Conservation (phyloP, 2,113 vertebrate genomes). For the Prunella himalayana region DNA sequence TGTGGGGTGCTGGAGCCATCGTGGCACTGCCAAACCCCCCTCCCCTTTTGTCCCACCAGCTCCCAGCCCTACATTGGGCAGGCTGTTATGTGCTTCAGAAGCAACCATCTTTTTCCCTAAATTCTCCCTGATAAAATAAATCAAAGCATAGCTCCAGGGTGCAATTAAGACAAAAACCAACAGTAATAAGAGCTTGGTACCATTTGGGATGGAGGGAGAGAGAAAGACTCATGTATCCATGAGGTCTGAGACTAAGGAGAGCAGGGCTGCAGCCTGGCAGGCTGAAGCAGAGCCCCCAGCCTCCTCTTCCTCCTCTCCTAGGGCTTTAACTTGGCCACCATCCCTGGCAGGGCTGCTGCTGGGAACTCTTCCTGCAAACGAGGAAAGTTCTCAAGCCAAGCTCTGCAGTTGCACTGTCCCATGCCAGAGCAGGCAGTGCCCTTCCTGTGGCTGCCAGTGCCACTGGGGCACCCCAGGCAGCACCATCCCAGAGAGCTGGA, state of each 20-base stretch:
- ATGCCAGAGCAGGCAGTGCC: neutral
- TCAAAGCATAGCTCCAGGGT: neutral
- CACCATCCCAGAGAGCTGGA: accelerated
- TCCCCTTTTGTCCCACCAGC: neutral
- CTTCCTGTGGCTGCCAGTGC: accelerated
- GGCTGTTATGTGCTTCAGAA: neutral
- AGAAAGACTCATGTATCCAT: neutral
- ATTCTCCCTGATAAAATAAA: neutral
- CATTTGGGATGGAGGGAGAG: neutral
- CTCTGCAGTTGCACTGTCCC: neutral
- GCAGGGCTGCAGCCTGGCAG: neutral
- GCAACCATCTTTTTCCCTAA: neutral
- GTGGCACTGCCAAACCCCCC: neutral
- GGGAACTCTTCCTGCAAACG: accelerated
- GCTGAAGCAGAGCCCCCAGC: neutral
- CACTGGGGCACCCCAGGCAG: accelerated
- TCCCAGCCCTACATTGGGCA: neutral
- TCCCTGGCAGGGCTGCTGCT: neutral
- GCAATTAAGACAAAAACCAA: neutral
- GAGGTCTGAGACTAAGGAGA: neutral
- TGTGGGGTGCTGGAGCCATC: neutral
- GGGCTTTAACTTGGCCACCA: neutral
- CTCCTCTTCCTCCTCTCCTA: neutral
- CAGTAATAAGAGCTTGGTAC: neutral
- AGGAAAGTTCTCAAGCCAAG: neutral